Percentiles rank a stretch among this genome's conserved stretches.
phyloP scores from a whole-genome alignment of 2,888 invertebrate genomes.

The Eristalis arbustorum region DNA sequence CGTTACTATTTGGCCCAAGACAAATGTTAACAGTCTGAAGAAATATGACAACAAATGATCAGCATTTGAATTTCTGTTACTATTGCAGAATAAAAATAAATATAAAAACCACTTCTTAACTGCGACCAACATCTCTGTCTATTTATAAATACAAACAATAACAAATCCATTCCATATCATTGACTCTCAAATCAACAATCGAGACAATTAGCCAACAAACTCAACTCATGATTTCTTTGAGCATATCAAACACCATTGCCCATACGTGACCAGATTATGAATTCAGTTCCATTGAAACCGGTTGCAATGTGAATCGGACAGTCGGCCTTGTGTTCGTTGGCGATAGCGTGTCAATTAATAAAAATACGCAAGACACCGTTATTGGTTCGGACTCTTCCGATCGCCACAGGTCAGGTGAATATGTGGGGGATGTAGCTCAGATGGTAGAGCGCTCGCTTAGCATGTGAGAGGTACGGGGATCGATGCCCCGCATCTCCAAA shows the following conservation, averaged over 20 bases:
- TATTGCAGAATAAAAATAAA: no score
- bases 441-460: slow-evolving; percentile 78
- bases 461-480: slow-evolving; percentile 74
- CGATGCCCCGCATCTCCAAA: slow-evolving; percentile 73
- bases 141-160: background rate
- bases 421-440: slow-evolving; percentile 76
- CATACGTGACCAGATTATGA: slow-evolving; percentile 11
- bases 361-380: background rate
- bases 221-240: background rate
- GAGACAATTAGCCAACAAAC: background rate
- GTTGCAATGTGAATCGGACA: background rate
- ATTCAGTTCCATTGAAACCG: slow-evolving; percentile 5
- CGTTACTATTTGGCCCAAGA: no score
- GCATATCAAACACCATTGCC: background rate
- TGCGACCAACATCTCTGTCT: background rate
- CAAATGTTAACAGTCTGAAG: no score
- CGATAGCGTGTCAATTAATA: background rate
- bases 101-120: background rate
- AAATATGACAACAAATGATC: no score
- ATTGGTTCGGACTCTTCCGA: background rate
- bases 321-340: background rate
- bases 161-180: background rate
- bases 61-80: no score
- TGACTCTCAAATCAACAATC: background rate
- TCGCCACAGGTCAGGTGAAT: background rate